Conservation (phyloP, 1,140 invertebrate species). For the Drosophila kikkawai region DNA sequence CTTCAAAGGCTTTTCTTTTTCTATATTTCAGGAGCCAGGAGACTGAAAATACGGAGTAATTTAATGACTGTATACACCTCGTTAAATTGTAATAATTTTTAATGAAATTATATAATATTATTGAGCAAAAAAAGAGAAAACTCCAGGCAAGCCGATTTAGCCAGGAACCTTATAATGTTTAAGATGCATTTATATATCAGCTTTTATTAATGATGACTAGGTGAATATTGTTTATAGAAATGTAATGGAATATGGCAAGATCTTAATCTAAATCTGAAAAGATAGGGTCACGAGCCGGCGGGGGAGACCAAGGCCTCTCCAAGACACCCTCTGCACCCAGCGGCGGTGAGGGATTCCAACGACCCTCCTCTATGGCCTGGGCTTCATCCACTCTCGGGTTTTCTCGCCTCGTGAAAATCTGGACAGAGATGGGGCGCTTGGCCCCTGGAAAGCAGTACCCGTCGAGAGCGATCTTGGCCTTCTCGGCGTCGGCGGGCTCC, state of each 20-base stretch:
- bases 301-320: not conserved
- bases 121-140: not conserved
- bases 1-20: constrained; percentile 68
- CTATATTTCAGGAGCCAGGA: not conserved
- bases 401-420: not conserved
- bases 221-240: not conserved
- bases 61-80: constrained; percentile 4
- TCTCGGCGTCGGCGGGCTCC: not conserved
- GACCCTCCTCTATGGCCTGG: not conserved
- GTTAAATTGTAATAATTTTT: constrained; percentile 10
- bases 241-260: not conserved
- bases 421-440: not conserved
- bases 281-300: not conserved
- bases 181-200: not conserved
- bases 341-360: not conserved
- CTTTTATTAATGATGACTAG: not conserved
- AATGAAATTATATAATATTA: not conserved
- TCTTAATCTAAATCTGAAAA: not conserved
- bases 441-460: not conserved
- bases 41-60: not conserved
- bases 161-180: not conserved
- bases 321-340: too few relatives aligned
- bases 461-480: not conserved
- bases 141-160: not conserved
- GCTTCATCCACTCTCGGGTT: not conserved